A percentile compares a stretch with the other conserved stretches of the same genome.
Conservation (phyloP, 1,140 invertebrate species). For the Papilio aristodemus region DNA sequence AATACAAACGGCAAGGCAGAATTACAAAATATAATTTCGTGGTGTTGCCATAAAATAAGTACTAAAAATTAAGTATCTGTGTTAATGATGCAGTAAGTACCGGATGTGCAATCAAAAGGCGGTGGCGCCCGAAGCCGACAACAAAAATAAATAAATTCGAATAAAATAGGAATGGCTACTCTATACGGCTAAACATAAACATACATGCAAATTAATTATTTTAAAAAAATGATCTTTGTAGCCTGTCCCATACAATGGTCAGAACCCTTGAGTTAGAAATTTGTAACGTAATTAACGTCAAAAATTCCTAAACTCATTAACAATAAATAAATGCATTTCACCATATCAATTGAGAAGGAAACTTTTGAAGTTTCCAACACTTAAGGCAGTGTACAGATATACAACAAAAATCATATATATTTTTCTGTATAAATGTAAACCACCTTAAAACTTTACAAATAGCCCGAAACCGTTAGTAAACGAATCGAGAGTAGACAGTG, state of each 20-base stretch:
- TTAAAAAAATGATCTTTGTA: constrained; percentile 38
- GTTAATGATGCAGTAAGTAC: constrained; percentile 31
- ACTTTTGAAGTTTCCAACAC: constrained; percentile 26
- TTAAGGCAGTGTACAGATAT: neutral
- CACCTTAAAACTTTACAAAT: constrained; percentile 23
- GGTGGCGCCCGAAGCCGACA: constrained; percentile 36
- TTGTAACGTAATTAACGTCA: constrained; percentile 33
- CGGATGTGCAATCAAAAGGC: constrained; percentile 36
- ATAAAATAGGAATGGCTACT: constrained; percentile 66
- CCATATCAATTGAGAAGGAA: constrained; percentile 46
- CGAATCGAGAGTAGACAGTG: constrained; percentile 60
- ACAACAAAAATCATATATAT: constrained; percentile 7
- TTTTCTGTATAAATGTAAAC: constrained; percentile 15
- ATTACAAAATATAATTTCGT: neutral
- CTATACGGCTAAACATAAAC: constrained; percentile 51
- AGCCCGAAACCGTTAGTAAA: constrained; percentile 48
- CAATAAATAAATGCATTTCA: constrained; percentile 49
- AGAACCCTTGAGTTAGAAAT: constrained; percentile 47
- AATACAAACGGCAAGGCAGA: neutral
- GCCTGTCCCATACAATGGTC: constrained; percentile 54
- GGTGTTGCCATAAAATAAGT: constrained; percentile 20
- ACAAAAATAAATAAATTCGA: constrained; percentile 60
- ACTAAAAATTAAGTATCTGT: constrained; percentile 21
- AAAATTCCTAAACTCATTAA: constrained; percentile 30
- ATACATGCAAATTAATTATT: constrained; percentile 48